Percentiles rank a stretch among this genome's conserved stretches.
These are phyloP conservation scores for Eumacrocentrus americanus DNA, from an alignment of 2,888 invertebrate species.

Conservation along the genomic window DNA sequence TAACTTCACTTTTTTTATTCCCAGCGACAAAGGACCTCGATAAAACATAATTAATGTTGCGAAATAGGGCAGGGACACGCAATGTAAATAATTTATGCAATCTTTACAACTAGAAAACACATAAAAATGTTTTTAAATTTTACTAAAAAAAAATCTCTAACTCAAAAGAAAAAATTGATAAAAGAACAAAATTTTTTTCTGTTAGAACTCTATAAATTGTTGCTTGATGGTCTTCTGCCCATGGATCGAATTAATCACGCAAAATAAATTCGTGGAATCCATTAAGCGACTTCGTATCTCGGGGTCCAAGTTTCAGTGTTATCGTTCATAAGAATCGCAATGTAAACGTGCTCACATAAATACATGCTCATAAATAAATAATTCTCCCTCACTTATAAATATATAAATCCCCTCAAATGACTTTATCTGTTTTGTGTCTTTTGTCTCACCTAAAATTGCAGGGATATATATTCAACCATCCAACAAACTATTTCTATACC, in stretches of 20 bases:
- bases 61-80: constrained; percentile 15
- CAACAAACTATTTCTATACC: no score
- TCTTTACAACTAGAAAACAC: background rate
- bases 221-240: no score
- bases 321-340: constrained; percentile 21
- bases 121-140: background rate
- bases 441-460: no score
- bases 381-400: background rate
- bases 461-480: background rate
- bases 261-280: constrained; percentile 56
- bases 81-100: background rate
- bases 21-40: constrained; percentile 48
- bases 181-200: no score
- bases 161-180: no score
- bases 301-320: constrained; percentile 20
- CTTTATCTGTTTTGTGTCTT: no score
- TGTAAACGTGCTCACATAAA: constrained; percentile 13
- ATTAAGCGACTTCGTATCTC: constrained; percentile 46
- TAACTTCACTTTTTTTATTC: background rate
- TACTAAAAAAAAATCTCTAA: no score
- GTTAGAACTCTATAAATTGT: no score
- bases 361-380: constrained; percentile 15
- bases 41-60: constrained; percentile 56
- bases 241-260: constrained; percentile 55
- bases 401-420: no score